Base-by-base conservation (phyloP, 2,888 invertebrate species). In the Hirudinaria manillensis region DNA sequence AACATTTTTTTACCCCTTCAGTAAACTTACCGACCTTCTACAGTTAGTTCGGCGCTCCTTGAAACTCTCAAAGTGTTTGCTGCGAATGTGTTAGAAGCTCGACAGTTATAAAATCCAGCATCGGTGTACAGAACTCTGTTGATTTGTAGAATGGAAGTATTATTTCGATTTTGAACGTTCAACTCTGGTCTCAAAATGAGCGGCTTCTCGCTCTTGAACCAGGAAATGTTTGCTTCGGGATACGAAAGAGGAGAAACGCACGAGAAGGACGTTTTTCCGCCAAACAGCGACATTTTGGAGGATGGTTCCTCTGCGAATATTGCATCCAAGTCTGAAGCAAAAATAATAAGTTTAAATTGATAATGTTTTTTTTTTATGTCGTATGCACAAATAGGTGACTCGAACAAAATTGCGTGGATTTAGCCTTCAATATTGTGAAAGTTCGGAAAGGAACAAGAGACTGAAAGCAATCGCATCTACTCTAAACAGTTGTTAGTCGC, bases 201-300 rank as follows among this genome's bases (percentile, higher is more conserved):
- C 29, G 80, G 79, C 2, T 77, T 74, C 75, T 80, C 80, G 78
- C 82, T 79, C 74, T 81, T 83, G 78, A 82, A 85, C 85, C 85
- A 85, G 29, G 80, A 80, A 72, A 84, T 80, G 24, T 77, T 78
- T 19, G 84, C 84, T 3, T 81, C 77, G 13, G 84, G 84, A 53
- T 81, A 78, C 68, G 83, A 83, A 77, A 78, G 75, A n/a, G 84
- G 84, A 53, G 84, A 83, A 21, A 80, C 79, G 77, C 85, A 85
- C 16, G 78, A 79, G 24, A 85, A 79, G 24, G 80, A 80, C n/a
- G 81, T 81, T 27, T 80, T 77, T 32, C 80, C 79, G 0, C 83
- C 83, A 36, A 82, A 82, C 21, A 82, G 77, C 3, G 79, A 79
- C 32, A 56, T 79, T 7, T 80, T 76, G 70, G 80, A 79, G 6